Evolutionary conservation across 1,140 invertebrate species (phyloP), one percentile per base, ranked within the genome.

Genomic region (Muscidifurax raptorellus): DNA sequence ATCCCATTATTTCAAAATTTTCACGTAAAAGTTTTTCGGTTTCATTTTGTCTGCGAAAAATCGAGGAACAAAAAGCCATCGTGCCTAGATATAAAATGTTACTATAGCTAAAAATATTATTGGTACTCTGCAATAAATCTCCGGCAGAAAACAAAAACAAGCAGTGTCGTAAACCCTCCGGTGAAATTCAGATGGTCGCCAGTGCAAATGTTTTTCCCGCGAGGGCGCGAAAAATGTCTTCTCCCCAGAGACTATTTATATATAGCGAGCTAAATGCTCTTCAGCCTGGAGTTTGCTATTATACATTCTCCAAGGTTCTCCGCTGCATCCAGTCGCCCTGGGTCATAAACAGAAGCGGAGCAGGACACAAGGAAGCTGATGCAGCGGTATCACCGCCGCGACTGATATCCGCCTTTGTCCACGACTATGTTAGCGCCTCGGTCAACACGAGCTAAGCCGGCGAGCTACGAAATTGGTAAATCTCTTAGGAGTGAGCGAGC

Each of bases 391-490:
- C 5, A 22, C 36, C 0, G n/a, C 59, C 52, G 22, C 52, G 74
- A 78, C 85, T 85, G 80, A 85, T 82, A 80, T 59, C 69, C 71
- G 85, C 87, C 88, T 90, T 91, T 90, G 90, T 90, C 87, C 88
- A 71, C 80, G 59, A 85, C 78, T 89, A 88, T 90, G 90, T 92
- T 91, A 90, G 90, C 90, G 91, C 88, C 89, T 89, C 87, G 89
- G 86, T 90, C 89, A 90, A 90, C 89, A 91, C 87, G 85, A 86
- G 87, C 88, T 88, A 88, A 90, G 83, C 85, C 86, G 81, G 75
- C 88, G 80, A 80, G 83, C 85, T 85, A 87, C 87, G 86, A 91
- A 92, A 92, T 91, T 89, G 87, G 88, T 91, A 91, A 92, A 92
- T 91, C 91, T 89, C 88, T 89, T 89, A 72, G 75, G 64, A 77